phyloP scores from a whole-genome alignment of 1,140 invertebrate genomes.

The Conus betulinus region DNA sequence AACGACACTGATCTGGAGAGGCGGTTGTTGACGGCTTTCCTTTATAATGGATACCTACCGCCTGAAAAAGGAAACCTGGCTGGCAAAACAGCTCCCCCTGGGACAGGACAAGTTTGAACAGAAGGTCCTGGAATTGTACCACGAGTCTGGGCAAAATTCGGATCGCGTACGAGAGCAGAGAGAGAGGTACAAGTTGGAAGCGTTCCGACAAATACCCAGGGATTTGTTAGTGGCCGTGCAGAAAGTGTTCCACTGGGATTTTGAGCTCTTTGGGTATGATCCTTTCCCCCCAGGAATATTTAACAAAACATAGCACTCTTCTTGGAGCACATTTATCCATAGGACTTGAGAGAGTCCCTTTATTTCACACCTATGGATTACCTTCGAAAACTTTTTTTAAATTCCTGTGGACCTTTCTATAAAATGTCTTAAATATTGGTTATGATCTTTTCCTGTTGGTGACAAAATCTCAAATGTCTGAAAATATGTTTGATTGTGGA shows the following conservation, averaged over 20 bases:
- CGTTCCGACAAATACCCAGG: conserved; percentile 20
- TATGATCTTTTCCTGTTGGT: no score
- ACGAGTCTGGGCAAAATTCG: conserved; percentile 2
- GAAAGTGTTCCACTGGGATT: conserved; percentile 30
- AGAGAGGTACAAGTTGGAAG: conserved; percentile 1
- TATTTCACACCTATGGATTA: no score
- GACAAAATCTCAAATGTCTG: no score
- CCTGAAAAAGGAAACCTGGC: neutral
- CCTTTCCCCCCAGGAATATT: conserved; percentile 27
- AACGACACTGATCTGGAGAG: neutral
- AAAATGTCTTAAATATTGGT: no score
- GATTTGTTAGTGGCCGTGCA: neutral
- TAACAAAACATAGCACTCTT: neutral
- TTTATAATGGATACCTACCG: conserved; percentile 36
- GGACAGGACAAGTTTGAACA: neutral
- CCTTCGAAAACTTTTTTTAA: no score
- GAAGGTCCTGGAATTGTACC: neutral
- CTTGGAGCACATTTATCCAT: no score
- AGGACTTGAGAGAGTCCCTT: no score
- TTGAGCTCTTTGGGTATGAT: conserved; percentile 42
- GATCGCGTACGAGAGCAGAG: neutral
- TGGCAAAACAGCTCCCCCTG: neutral
- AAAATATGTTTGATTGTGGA: no score
- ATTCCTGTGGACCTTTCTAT: no score
- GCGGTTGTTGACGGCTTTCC: conserved; percentile 28